Evolutionary conservation across 2,888 invertebrate genomes (phyloP).

Genomic region (Choristoneura rosaceana): DNA sequence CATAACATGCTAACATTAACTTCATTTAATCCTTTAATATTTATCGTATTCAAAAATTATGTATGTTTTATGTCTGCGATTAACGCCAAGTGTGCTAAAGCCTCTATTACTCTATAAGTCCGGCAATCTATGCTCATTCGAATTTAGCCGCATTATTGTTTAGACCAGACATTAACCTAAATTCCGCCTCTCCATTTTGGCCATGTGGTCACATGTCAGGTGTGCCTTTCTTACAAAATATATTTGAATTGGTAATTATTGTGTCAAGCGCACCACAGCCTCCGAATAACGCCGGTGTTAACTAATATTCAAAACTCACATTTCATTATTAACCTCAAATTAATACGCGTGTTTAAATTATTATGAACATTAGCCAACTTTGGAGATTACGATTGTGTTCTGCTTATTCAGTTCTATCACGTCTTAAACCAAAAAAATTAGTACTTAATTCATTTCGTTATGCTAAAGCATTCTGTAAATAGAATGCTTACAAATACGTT

Average conservation of each 20-base stretch:
- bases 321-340: conserved; percentile 34
- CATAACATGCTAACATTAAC: neutral
- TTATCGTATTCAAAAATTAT: no score
- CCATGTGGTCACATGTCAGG: conserved; percentile 19
- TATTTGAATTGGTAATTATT: conserved; percentile 44
- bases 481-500: no score
- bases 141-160: neutral
- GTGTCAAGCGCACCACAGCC: conserved; percentile 12
- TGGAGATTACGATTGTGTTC: neutral
- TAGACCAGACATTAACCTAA: conserved; percentile 30
- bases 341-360: conserved; percentile 13
- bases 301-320: conserved; percentile 28
- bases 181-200: conserved; percentile 22
- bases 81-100: no score
- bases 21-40: no score
- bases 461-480: no score
- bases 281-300: conserved; percentile 20
- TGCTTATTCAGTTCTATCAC: neutral
- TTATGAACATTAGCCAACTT: conserved; percentile 19
- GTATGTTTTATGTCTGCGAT: no score
- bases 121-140: neutral
- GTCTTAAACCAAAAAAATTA: no score
- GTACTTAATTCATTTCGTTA: no score
- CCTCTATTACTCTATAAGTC: no score
- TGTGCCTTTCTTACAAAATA: conserved; percentile 41